Evolutionary conservation across 37 sponge, comb jelly and placozoan genomes (phyloP), one percentile per base, ranked within the genome.

Genomic region (Petrosia ficiformis): DNA sequence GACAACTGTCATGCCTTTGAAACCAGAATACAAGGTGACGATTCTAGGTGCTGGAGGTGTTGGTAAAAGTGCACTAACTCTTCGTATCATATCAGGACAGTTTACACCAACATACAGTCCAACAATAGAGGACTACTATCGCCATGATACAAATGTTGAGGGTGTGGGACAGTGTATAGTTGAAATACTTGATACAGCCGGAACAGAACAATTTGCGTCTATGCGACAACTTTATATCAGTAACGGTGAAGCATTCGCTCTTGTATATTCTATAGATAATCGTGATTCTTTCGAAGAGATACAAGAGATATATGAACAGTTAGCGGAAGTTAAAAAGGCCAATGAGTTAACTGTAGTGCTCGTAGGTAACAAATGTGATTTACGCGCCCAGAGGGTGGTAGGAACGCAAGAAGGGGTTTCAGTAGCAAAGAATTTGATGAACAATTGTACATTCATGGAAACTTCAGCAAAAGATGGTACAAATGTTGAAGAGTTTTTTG

Each of bases 101-200:
- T 91, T 91, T 73, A 91, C 92, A 3, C 92, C 92, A 14, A 91
- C 83, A 33, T 91, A 91, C 80, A 91, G 74, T n/a, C 92, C 92
- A 1, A 91, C 92, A 3, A 85, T 91, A 41, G 92, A 91, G 67
- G 92, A 91, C 54, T 91, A 91, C 61, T 91, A 91, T 61, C 82
- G 92, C 43, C 92, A 91, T 63, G 92, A 91, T 37, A 86, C 92
- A 0, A 86, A 56, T 39, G 67, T 91, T n/a, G 71, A 78, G 4
- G 80, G 83, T 11, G 82, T 91, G 4, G 92, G 92, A 4, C 84
- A 87, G 21, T 91, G 92, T 70, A 80, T 91, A 4, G 87, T 91
- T 60, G 92, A 91, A 68, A 91, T 91, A 26, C 69, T 91, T 48
- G 92, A 91, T 68, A 91, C 87, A 24, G 92, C 87, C 0, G 92